phyloP scores from a whole-genome alignment of 1,140 invertebrate species.

The Sarcophaga peregrina region DNA sequence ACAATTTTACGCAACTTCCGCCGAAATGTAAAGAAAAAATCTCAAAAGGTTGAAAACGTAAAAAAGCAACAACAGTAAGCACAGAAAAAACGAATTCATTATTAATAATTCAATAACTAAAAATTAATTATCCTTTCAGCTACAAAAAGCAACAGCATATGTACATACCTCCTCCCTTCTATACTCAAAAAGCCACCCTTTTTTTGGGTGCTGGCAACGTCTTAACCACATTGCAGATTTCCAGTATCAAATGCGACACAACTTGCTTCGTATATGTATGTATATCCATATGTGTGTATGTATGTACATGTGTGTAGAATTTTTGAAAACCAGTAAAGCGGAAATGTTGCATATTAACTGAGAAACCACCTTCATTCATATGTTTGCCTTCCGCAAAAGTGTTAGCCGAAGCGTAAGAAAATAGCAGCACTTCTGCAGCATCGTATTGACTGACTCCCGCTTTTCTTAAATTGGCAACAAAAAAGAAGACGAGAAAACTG shows the following conservation, averaged over 20 bases:
- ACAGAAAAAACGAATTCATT: not conserved
- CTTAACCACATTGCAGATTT: not conserved
- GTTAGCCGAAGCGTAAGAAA: slow-evolving; percentile 22
- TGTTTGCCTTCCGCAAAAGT: not conserved
- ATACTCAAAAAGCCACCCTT: not conserved
- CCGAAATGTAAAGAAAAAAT: no score
- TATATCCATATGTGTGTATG: not conserved
- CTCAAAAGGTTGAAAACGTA: not conserved
- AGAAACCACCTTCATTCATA: slow-evolving; percentile 16
- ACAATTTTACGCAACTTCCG: slow-evolving; percentile 21
- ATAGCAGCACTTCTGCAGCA: not conserved
- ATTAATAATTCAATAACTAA: slow-evolving; percentile 36
- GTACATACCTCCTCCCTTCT: not conserved
- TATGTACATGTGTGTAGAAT: not conserved
- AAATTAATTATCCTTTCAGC: slow-evolving; percentile 37
- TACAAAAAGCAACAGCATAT: not conserved
- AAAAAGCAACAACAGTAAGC: not conserved
- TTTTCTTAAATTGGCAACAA: no score
- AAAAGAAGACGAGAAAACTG: no score
- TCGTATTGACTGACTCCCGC: no score
- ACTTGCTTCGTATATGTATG: not conserved
- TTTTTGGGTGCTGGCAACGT: not conserved
- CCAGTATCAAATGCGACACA: not conserved
- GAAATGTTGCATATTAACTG: slow-evolving; percentile 31
- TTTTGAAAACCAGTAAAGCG: slow-evolving; percentile 1